phyloP scores from a whole-genome alignment of 2,888 invertebrate genomes.

The Polydrusus pterygomalis region DNA sequence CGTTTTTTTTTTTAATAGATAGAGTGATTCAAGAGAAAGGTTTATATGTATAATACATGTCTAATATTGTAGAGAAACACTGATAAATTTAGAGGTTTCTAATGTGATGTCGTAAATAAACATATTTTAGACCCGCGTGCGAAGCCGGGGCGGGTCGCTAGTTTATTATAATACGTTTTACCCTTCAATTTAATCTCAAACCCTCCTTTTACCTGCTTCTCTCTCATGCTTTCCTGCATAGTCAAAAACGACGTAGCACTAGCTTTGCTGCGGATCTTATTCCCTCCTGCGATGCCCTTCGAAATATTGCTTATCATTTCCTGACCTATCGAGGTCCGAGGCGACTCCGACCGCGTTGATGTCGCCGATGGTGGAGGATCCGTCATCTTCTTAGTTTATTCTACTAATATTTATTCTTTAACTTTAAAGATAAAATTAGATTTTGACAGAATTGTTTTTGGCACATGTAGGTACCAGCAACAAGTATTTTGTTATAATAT shows the following conservation, averaged over 20 bases:
- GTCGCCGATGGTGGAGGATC: neutral
- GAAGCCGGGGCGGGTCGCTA: too few species aligned
- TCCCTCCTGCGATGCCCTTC: slow-evolving; percentile 28
- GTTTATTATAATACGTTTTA: neutral
- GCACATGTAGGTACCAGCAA: slow-evolving; percentile 11
- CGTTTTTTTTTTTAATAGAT: too few species aligned
- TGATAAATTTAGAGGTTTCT: too few species aligned
- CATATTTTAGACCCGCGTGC: too few species aligned
- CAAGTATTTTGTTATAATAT: too few species aligned
- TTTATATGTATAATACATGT: too few species aligned
- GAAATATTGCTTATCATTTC: slow-evolving; percentile 46
- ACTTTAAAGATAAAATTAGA: slow-evolving; percentile 20
- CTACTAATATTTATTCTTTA: slow-evolving; percentile 10
- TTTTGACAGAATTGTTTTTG: slow-evolving; percentile 20
- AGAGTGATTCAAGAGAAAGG: too few species aligned
- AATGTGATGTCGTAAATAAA: too few species aligned
- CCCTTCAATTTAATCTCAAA: neutral
- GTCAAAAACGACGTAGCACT: slow-evolving; percentile 61
- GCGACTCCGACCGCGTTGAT: neutral
- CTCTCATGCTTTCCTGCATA: slow-evolving; percentile 62
- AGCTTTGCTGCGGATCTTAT: slow-evolving; percentile 38
- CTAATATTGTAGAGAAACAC: too few species aligned
- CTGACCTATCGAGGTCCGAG: slow-evolving; percentile 26
- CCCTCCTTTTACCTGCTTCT: slow-evolving; percentile 60
- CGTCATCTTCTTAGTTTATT: neutral